phyloP scores from a whole-genome alignment of 2,797 vertebrate genomes.

The Sebastes vulpes region DNA sequence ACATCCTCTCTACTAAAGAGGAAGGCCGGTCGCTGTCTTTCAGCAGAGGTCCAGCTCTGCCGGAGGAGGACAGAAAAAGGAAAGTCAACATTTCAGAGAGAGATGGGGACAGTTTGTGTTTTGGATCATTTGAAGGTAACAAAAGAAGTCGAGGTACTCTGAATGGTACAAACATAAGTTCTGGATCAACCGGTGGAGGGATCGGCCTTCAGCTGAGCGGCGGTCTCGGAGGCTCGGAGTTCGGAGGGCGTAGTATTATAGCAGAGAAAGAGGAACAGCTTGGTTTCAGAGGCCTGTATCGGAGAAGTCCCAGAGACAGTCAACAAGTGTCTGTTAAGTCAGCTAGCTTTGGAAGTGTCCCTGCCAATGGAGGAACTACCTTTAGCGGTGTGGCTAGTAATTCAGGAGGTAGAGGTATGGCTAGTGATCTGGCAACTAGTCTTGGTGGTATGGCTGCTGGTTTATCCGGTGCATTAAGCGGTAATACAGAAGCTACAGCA shows the following conservation, averaged over 20 bases:
- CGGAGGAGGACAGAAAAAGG: neutral
- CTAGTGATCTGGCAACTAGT: neutral
- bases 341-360: neutral
- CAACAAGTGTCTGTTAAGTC: neutral
- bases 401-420: neutral
- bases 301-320: neutral
- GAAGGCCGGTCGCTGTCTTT: neutral
- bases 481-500: neutral
- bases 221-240: neutral
- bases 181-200: neutral
- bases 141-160: neutral
- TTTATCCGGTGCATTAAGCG: neutral
- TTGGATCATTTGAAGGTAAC: neutral
- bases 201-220: neutral
- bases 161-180: neutral
- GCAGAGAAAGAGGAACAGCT: slow-evolving; percentile 15
- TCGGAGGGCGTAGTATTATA: neutral
- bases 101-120: neutral
- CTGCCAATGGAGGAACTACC: neutral
- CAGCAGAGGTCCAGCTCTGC: neutral
- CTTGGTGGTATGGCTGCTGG: neutral
- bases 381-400: neutral
- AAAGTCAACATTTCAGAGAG: neutral
- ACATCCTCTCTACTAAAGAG: slow-evolving; percentile 24
- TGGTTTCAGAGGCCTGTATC: slow-evolving; percentile 13